Conservation (phyloP, 2,113 vertebrate species). For the Eolophus roseicapilla region DNA sequence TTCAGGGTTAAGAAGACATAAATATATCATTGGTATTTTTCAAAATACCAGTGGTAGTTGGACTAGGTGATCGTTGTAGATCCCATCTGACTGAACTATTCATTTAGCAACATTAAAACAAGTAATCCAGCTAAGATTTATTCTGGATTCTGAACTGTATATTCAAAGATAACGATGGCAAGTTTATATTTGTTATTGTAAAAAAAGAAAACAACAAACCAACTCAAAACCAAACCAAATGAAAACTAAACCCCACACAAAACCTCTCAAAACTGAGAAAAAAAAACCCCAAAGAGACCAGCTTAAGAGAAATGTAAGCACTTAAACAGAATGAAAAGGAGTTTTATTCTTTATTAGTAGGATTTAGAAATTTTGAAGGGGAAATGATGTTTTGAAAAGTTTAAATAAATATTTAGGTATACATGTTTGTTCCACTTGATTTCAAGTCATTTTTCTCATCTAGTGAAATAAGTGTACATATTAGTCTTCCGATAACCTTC, state of each 20-base stretch:
- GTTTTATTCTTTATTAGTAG: neutral
- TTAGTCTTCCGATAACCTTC: neutral
- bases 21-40: accelerated
- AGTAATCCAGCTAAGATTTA: neutral
- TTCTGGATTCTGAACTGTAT: neutral
- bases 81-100: neutral
- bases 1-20: neutral
- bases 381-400: neutral
- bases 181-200: neutral
- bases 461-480: neutral
- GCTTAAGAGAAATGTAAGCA: neutral
- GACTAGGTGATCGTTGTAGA: neutral
- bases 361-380: neutral
- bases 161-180: neutral
- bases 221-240: neutral
- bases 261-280: accelerated
- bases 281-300: neutral
- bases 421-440: neutral
- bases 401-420: neutral
- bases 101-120: neutral
- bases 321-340: neutral
- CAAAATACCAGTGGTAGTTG: neutral
- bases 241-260: neutral
- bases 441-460: neutral
- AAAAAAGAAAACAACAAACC: neutral